Conservation (phyloP, 1,140 invertebrate species). For the Metopolophium dirhodum region DNA sequence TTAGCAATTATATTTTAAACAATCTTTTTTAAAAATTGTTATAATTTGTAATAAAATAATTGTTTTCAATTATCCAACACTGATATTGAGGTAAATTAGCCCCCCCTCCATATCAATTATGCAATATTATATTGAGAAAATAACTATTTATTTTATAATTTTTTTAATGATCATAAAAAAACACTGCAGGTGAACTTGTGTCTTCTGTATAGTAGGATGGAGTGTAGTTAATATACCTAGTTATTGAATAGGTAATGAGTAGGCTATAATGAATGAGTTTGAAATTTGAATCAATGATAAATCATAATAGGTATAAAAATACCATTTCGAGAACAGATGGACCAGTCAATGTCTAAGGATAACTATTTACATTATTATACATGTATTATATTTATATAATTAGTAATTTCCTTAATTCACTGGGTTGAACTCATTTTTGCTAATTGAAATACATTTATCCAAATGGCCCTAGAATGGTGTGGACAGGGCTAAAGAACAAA, state of each 20-base stretch:
- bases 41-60: background rate
- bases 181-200: background rate
- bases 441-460: background rate
- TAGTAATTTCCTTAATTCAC: background rate
- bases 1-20: too few species aligned
- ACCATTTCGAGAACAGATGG: background rate
- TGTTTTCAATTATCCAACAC: background rate
- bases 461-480: background rate
- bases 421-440: background rate
- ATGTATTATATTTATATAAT: background rate
- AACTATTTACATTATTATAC: background rate
- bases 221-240: background rate
- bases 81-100: background rate
- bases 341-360: background rate
- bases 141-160: background rate
- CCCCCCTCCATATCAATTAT: background rate
- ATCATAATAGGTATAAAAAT: background rate
- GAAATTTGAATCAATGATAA: background rate
- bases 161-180: background rate
- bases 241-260: background rate
- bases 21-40: too few species aligned
- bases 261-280: background rate
- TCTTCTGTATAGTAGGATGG: background rate
- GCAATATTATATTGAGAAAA: background rate
- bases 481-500: background rate